Evolutionary conservation across 2,888 invertebrate species (phyloP).

Genomic region (Pemphredon lugubris): DNA sequence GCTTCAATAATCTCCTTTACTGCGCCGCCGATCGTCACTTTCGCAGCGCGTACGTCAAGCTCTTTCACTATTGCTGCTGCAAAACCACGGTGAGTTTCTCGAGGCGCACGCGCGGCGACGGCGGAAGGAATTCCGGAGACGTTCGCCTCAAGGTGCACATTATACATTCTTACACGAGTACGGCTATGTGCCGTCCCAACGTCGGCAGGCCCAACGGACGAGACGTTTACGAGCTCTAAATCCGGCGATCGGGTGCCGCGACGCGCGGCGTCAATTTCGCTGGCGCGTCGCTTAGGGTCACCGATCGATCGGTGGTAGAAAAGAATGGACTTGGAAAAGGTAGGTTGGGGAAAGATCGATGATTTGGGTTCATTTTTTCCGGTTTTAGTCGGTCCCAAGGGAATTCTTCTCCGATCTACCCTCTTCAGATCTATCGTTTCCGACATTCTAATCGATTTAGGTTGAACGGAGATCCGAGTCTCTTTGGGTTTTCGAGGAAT

Average conservation of each 20-base stretch:
- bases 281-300: background rate
- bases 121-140: conserved; percentile 83
- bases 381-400: too few species aligned
- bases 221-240: conserved; percentile 83
- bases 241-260: background rate
- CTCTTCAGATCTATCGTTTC: too few species aligned
- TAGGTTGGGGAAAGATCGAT: too few species aligned
- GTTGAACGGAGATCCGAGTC: too few species aligned
- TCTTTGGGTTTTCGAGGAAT: too few species aligned
- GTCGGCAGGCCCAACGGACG: conserved; percentile 81
- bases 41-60: conserved; percentile 86
- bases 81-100: conserved; percentile 88
- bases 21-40: conserved; percentile 87
- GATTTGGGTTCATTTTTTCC: too few species aligned
- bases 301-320: too few species aligned
- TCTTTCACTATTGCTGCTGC: conserved; percentile 91
- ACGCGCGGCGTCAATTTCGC: background rate
- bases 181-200: conserved; percentile 79
- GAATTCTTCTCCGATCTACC: too few species aligned
- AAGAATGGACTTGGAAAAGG: too few species aligned
- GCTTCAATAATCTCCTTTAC: conserved; percentile 86
- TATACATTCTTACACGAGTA: conserved; percentile 86
- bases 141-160: conserved; percentile 87
- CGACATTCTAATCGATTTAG: too few species aligned
- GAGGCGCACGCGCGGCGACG: conserved; percentile 83